Base-by-base conservation (phyloP, 2,113 vertebrate species). In the Origma solitaria region DNA sequence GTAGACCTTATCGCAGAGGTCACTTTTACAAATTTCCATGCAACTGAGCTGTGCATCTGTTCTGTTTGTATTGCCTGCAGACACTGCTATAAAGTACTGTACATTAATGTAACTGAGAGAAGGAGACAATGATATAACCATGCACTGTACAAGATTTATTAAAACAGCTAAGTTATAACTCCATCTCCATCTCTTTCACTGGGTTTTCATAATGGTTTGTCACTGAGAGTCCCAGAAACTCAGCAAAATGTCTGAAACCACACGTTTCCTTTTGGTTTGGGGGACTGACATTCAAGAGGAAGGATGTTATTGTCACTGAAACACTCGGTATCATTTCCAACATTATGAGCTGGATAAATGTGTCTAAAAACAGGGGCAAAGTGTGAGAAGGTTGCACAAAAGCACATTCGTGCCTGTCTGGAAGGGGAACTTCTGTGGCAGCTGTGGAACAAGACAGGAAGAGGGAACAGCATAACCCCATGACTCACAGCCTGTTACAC, bases 111-210 rank as follows among this genome's bases (percentile, higher is more conserved):
- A 82, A 83, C 20, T 75, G 90, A 88, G 53, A 20, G 1, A 90
- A 96, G 93, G 88, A 92, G 44, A 79, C 47, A 90, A 84, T 88
- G 31, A 86, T 75, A 53, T 75, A 93, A 88, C 90, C 96, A 57
- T 76, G 90, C 93, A 94, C 93, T 96, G 80, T 88, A 53, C 87
- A 88, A 94, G 95, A 96, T 86, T 97, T 92, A 96, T 96, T 96
- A 96, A 96, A 97, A 94, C 88, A 92, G 95, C 35, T 97, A 96
- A 96, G 82, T 96, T 97, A 95, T 38, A 86, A 82, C 89, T 54
- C 53, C 51, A 53, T 53, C 28, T 53, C 51, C 10, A 27, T 18
- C 28, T 53, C 51, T 54, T 19, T 54, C 53, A 31, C 30, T 54
- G 53, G 17, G 18, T 54, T 54, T 12, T 54, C 53, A 31, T 33